A percentile compares a stretch with the other conserved stretches of the same genome.
Evolutionary conservation across 2,797 vertebrate species (phyloP).

Genomic region (Syngnathus acus): DNA sequence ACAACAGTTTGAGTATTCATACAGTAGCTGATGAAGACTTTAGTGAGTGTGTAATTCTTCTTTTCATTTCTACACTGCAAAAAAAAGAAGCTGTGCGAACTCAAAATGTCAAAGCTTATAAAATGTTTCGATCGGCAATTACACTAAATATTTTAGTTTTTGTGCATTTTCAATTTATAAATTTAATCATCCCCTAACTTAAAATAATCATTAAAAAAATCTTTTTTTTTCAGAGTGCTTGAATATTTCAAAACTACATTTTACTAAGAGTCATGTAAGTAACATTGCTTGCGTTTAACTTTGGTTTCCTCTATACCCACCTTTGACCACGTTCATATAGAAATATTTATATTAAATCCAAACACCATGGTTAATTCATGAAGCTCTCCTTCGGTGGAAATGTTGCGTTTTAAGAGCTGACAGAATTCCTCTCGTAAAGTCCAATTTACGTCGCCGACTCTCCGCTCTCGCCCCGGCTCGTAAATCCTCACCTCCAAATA

Average conservation of each 20-base stretch:
- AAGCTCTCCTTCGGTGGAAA: slow-evolving; percentile 20
- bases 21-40: neutral
- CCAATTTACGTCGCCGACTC: slow-evolving; percentile 49
- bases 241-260: too few species aligned
- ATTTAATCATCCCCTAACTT: too few species aligned
- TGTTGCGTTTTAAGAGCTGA: slow-evolving; percentile 18
- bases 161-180: too few species aligned
- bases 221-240: too few species aligned
- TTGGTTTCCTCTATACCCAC: neutral
- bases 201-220: too few species aligned
- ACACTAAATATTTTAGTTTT: too few species aligned
- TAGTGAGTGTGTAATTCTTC: neutral
- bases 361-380: neutral
- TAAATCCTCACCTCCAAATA: slow-evolving; percentile 54
- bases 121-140: too few species aligned
- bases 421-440: slow-evolving; percentile 52
- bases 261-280: neutral
- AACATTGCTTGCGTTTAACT: neutral
- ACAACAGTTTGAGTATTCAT: neutral
- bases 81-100: too few species aligned
- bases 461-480: slow-evolving; percentile 40
- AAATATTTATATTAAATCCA: neutral
- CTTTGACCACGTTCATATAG: neutral
- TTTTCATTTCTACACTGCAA: neutral
- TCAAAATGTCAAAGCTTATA: too few species aligned